phyloP scores from a whole-genome alignment of 92 coral and sea anemone species.

The Diadumene lineata region DNA sequence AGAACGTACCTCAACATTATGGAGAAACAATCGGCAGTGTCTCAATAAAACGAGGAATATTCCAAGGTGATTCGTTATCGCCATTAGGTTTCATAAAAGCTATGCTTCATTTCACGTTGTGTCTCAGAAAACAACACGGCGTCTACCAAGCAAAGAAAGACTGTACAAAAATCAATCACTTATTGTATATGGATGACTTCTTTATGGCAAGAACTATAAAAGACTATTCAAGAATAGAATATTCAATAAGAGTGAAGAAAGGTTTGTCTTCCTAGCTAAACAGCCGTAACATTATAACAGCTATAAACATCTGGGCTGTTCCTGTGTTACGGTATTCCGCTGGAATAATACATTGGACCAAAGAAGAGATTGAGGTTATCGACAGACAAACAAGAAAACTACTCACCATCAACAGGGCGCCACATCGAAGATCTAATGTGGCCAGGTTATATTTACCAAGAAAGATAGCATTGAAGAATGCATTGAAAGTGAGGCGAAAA shows the following conservation, averaged over 20 bases:
- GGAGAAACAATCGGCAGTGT: too few species aligned
- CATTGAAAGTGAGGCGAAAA: neutral
- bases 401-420: neutral
- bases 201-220: too few species aligned
- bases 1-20: too few species aligned
- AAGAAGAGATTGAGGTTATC: neutral
- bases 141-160: slow-evolving; percentile 27
- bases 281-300: neutral
- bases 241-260: too few species aligned
- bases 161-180: slow-evolving; percentile 17
- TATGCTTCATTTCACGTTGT: slow-evolving; percentile 30
- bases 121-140: neutral
- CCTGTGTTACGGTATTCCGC: neutral
- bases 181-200: slow-evolving; percentile 37
- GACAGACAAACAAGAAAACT: neutral
- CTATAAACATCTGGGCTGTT: neutral
- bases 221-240: too few species aligned
- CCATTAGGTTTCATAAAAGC: slow-evolving; percentile 24
- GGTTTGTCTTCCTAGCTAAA: neutral
- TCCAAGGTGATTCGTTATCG: slow-evolving; percentile 42
- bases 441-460: neutral
- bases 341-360: neutral
- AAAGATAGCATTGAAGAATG: neutral
- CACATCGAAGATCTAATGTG: neutral
- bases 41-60: slow-evolving; percentile 44